A percentile compares a stretch with the other conserved stretches of the same genome.
These are phyloP conservation scores for Cinclus mexicanus DNA, from an alignment of 2,113 vertebrate species.

Conservation along the genomic window DNA sequence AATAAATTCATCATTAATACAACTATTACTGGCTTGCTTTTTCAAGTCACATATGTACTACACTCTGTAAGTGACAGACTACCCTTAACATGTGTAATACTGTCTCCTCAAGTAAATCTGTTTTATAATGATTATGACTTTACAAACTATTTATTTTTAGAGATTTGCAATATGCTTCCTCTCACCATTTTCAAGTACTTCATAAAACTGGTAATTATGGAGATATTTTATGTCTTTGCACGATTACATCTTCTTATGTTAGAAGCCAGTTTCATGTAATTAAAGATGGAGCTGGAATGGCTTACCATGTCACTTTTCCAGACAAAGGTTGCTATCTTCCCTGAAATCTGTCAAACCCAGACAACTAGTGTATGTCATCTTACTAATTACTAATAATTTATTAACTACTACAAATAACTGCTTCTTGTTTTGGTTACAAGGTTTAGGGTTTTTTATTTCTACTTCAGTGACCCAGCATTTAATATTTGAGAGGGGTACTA, in stretches of 20 bases:
- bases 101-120: constrained; percentile 51
- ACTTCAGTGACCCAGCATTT: background rate
- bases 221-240: background rate
- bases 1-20: constrained; percentile 20
- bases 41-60: constrained; percentile 38
- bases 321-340: background rate
- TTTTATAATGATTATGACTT: constrained; percentile 56
- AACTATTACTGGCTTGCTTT: background rate
- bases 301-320: background rate
- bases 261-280: background rate
- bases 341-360: background rate
- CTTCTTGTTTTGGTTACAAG: background rate
- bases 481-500: background rate
- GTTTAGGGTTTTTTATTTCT: background rate
- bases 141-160: constrained; percentile 63
- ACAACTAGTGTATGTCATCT: background rate
- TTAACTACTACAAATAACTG: background rate
- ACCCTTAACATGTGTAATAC: constrained; percentile 53
- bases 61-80: constrained; percentile 32
- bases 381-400: background rate
- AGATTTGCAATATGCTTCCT: constrained; percentile 57
- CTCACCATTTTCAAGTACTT: constrained; percentile 42
- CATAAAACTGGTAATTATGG: constrained; percentile 23
- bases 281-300: background rate
- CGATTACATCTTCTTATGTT: background rate